A percentile compares a stretch with the other conserved stretches of the same genome.
phyloP scores from a whole-genome alignment of 2,888 invertebrate genomes.

The Phlogophora meticulosa region DNA sequence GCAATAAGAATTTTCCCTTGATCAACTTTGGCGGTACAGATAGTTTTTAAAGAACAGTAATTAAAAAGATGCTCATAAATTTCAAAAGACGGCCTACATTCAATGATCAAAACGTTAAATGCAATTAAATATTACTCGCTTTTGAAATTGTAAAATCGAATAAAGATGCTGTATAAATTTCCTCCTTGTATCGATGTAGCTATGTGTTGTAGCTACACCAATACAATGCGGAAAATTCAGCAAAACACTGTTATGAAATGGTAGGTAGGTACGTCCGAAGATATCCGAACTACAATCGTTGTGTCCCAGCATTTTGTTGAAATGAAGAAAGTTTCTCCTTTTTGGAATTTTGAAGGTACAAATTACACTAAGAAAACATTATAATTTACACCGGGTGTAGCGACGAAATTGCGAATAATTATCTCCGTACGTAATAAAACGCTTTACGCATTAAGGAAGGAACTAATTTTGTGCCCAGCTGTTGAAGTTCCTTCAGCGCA shows the following conservation, averaged over 20 bases:
- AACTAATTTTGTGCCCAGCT: constrained; percentile 47
- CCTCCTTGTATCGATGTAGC: too few relatives aligned
- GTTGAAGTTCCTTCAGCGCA: constrained; percentile 24
- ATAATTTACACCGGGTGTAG: constrained; percentile 48
- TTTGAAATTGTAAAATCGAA: too few relatives aligned
- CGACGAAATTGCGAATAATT: constrained; percentile 45
- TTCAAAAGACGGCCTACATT: too few relatives aligned
- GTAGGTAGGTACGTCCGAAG: neutral
- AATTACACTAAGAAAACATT: constrained; percentile 40
- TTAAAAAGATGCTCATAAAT: too few relatives aligned
- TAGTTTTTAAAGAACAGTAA: too few relatives aligned
- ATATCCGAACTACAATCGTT: neutral
- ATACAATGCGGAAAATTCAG: constrained; percentile 4
- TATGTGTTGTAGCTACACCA: constrained; percentile 4
- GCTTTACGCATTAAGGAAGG: constrained; percentile 48
- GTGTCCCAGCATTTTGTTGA: neutral
- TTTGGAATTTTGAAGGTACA: constrained; percentile 22
- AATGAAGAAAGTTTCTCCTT: constrained; percentile 13
- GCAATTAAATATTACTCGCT: too few relatives aligned
- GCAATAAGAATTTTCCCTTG: too few relatives aligned
- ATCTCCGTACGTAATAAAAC: constrained; percentile 47
- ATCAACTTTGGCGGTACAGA: too few relatives aligned
- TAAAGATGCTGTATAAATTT: neutral
- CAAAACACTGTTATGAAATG: neutral
- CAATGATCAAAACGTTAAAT: too few relatives aligned